A percentile compares a stretch with the other conserved stretches of the same genome.
These are phyloP conservation scores for Pseudococcus jackbeardsleyi DNA, from an alignment of 2,888 invertebrate species.

Conservation along the genomic window DNA sequence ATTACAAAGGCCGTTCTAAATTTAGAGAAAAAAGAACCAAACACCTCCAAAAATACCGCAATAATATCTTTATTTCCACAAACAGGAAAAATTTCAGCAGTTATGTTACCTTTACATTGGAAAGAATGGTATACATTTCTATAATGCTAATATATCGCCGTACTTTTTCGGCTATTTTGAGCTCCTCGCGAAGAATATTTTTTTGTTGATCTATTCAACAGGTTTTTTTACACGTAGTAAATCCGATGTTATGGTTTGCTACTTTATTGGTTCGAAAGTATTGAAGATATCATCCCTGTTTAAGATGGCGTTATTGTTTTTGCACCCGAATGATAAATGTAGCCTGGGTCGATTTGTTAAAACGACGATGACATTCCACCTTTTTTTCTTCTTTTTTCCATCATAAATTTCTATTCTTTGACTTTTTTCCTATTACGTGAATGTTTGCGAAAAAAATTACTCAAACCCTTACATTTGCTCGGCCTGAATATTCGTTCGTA, in stretches of 20 bases:
- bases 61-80: background rate
- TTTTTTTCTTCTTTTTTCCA: background rate
- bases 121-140: background rate
- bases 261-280: constrained; percentile 7
- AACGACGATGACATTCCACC: background rate
- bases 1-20: no score
- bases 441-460: constrained; percentile 16
- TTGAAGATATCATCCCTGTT: constrained; percentile 25
- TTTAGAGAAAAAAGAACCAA: no score
- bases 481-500: background rate
- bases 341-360: background rate
- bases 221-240: constrained; percentile 10
- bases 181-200: background rate
- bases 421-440: constrained; percentile 26
- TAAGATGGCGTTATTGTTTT: constrained; percentile 24
- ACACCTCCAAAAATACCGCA: background rate
- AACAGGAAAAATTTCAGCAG: background rate
- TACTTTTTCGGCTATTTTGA: constrained; percentile 22
- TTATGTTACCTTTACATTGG: background rate
- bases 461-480: background rate
- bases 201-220: constrained; percentile 17
- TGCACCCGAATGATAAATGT: background rate
- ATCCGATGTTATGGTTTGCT: constrained; percentile 14
- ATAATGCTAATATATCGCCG: constrained; percentile 4
- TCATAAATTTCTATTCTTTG: background rate